phyloP scores from a whole-genome alignment of 92 coral and sea anemone species.

The Bergia sp. region DNA sequence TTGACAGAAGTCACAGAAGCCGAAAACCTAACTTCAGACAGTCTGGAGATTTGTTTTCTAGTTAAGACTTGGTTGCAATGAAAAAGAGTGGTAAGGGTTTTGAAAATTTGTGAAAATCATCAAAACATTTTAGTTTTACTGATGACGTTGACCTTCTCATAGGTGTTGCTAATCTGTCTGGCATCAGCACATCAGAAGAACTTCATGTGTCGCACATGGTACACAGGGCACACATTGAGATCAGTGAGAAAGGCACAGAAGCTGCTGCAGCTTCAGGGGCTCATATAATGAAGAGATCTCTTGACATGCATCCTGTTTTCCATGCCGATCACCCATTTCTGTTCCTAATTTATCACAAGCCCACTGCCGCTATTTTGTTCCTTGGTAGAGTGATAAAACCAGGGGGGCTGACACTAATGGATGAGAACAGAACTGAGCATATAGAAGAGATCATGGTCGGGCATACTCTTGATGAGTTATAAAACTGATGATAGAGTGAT shows the following conservation, averaged over 20 bases:
- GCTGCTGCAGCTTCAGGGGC: constrained; percentile 90
- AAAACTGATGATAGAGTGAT: background rate
- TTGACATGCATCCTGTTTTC: constrained; percentile 76
- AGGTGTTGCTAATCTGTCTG: constrained; percentile 59
- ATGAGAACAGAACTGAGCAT: constrained; percentile 28
- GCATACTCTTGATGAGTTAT: constrained; percentile 25
- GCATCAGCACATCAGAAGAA: constrained; percentile 66
- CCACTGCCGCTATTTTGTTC: constrained; percentile 71
- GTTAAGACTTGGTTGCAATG: no score
- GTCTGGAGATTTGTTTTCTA: no score
- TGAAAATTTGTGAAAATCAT: no score
- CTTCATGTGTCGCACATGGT: constrained; percentile 75
- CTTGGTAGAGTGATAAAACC: constrained; percentile 68
- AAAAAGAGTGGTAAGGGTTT: no score
- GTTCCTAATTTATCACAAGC: constrained; percentile 74
- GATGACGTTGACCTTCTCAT: background rate
- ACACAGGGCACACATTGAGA: constrained; percentile 79
- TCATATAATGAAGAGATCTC: constrained; percentile 62
- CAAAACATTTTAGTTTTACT: background rate
- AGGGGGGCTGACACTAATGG: background rate
- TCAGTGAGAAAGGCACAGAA: constrained; percentile 85
- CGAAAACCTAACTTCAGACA: no score
- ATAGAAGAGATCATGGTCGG: background rate
- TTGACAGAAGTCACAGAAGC: no score
- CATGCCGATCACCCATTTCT: constrained; percentile 88